phyloP scores from a whole-genome alignment of 2,797 vertebrate genomes.

The Danio choprae region DNA sequence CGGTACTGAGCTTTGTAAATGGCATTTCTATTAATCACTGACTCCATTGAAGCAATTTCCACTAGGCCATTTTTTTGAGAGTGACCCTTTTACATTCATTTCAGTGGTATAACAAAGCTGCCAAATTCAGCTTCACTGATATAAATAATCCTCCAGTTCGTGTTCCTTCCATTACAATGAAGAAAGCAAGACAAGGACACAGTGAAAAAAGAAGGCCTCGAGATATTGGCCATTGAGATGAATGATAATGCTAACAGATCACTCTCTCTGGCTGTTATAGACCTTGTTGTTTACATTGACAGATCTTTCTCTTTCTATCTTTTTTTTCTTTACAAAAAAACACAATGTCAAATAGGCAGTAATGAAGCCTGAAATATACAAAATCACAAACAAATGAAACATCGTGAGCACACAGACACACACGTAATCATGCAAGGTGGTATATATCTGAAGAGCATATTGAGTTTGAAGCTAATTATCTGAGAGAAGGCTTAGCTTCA shows the following conservation, averaged over 20 bases:
- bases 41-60: slow-evolving; percentile 7
- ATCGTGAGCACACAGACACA: not conserved
- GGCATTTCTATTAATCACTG: not conserved
- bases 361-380: not conserved
- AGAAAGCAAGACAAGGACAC: slow-evolving; percentile 5
- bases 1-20: not conserved
- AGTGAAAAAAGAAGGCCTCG: not conserved
- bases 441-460: slow-evolving; percentile 1
- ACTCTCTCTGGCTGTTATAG: not conserved
- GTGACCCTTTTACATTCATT: not conserved
- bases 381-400: slow-evolving; percentile 2
- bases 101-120: not conserved
- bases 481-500: slow-evolving; percentile 13
- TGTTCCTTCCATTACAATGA: slow-evolving; percentile 1
- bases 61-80: not conserved
- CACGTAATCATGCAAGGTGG: not conserved
- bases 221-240: slow-evolving; percentile 8
- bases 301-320: not conserved
- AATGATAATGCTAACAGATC: not conserved
- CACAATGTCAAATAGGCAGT: not conserved
- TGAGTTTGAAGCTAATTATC: slow-evolving; percentile 31
- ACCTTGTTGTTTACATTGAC: not conserved
- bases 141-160: slow-evolving; percentile 2
- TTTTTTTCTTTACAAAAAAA: not conserved
- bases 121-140: not conserved